Conservation (phyloP, 2,113 vertebrate genomes). For the Anolis carolinensis region DNA sequence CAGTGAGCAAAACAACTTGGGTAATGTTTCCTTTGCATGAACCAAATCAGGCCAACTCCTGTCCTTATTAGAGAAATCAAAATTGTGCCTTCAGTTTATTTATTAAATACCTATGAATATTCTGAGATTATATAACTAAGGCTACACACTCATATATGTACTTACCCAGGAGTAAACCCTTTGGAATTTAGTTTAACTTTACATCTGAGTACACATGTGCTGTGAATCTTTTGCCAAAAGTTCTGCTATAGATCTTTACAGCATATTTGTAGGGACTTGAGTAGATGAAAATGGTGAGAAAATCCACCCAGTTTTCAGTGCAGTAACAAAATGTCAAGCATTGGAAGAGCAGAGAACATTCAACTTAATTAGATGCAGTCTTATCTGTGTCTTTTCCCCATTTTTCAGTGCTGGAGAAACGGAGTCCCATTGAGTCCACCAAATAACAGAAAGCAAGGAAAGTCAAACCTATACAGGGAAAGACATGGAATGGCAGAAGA, state of each 20-base stretch:
- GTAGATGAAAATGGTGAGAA: not conserved
- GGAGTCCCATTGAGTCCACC: too few species aligned
- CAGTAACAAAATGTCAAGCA: not conserved
- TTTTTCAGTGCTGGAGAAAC: too few species aligned
- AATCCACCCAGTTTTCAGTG: not conserved
- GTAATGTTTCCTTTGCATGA: constrained; percentile 31
- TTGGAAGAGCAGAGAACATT: too few species aligned
- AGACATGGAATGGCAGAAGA: too few species aligned
- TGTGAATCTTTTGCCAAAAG: not conserved
- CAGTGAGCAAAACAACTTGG: not conserved
- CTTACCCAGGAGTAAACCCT: not conserved
- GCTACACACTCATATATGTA: not conserved
- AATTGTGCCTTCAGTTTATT: not conserved
- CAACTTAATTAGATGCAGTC: too few species aligned
- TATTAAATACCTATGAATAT: not conserved
- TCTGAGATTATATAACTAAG: not conserved
- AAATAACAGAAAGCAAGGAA: too few species aligned
- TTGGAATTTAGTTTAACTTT: not conserved
- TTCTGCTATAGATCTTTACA: not conserved
- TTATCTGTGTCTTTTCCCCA: too few species aligned
- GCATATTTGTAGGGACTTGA: not conserved
- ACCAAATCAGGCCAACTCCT: not conserved
- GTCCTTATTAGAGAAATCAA: constrained; percentile 7
- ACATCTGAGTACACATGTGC: not conserved
- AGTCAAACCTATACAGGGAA: too few species aligned